Evolutionary conservation across 2,797 vertebrate species (phyloP).

Genomic region (Sarcophilus harrisii): DNA sequence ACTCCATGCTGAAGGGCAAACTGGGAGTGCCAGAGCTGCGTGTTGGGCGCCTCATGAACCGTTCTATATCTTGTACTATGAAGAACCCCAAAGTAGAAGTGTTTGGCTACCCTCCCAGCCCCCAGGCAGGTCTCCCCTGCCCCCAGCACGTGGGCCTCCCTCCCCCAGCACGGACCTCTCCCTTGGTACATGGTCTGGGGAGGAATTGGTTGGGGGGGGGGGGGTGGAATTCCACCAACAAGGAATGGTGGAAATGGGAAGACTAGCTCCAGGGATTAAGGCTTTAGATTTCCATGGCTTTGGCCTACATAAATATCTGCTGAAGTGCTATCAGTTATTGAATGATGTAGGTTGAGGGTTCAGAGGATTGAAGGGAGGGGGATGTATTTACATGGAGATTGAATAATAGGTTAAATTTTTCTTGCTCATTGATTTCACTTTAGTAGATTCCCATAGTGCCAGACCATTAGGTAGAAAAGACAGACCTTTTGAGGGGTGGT

Average conservation of each 20-base stretch:
- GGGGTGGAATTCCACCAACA: too few relatives aligned
- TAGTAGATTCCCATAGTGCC: slow-evolving; percentile 15
- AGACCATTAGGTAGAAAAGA: not conserved
- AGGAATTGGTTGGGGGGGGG: slow-evolving; percentile 66
- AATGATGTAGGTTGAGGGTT: not conserved
- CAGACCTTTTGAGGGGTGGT: slow-evolving; percentile 30
- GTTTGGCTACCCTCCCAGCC: slow-evolving; percentile 95
- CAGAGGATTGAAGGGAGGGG: slow-evolving; percentile 1
- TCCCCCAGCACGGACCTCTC: slow-evolving; percentile 79
- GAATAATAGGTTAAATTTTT: slow-evolving; percentile 8
- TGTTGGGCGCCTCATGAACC: slow-evolving; percentile 97
- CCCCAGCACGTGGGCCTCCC: slow-evolving; percentile 87
- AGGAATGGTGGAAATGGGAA: slow-evolving; percentile 50
- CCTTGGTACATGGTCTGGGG: slow-evolving; percentile 82
- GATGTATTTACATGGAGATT: slow-evolving; percentile 25
- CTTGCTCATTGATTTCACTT: not conserved
- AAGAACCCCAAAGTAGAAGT: slow-evolving; percentile 98
- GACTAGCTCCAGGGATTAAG: slow-evolving; percentile 4
- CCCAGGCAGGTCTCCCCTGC: slow-evolving; percentile 92
- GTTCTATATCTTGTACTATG: slow-evolving; percentile 97
- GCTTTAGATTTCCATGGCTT: not conserved
- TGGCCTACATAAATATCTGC: not conserved
- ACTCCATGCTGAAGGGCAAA: slow-evolving; percentile 96
- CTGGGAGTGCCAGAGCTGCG: slow-evolving; percentile 95
- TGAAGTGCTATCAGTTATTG: not conserved